phyloP scores from a whole-genome alignment of 2,113 vertebrate species.

The Channa maculata region DNA sequence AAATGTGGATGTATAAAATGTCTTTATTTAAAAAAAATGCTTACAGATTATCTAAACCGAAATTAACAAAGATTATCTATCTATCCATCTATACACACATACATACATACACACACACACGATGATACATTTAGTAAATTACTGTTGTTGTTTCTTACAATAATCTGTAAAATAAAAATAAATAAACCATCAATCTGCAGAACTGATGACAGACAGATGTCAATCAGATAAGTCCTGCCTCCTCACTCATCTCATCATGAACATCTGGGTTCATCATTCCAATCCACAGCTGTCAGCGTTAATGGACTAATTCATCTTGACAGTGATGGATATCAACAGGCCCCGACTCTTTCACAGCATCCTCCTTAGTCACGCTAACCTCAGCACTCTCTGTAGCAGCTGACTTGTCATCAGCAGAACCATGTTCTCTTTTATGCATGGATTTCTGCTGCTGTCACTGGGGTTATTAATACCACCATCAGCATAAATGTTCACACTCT shows the following conservation, averaged over 20 bases:
- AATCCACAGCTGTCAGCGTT: conserved; percentile 27
- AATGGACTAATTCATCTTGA: conserved; percentile 47
- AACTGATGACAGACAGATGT: conserved; percentile 10
- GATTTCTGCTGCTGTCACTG: conserved; percentile 15
- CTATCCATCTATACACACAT: too few species aligned
- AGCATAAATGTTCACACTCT: background rate
- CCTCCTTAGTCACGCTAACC: conserved; percentile 45
- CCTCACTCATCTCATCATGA: conserved; percentile 11
- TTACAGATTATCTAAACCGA: background rate
- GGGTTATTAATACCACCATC: conserved; percentile 4
- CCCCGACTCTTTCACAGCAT: conserved; percentile 1
- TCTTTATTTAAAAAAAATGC: conserved; percentile 55
- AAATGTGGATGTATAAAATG: background rate
- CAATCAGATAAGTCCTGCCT: background rate
- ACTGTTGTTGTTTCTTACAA: background rate
- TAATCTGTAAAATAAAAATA: conserved; percentile 1
- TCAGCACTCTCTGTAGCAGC: conserved; percentile 23
- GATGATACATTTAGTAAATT: background rate
- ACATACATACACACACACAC: background rate
- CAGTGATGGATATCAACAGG: conserved; percentile 31
- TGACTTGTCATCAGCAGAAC: conserved; percentile 9
- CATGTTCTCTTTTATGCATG: background rate
- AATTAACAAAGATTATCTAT: background rate
- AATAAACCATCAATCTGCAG: background rate
- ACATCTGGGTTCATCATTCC: conserved; percentile 44